A percentile compares a stretch with the other conserved stretches of the same genome.
Conservation (phyloP, 2,888 invertebrate species). For the Sericinus montela region DNA sequence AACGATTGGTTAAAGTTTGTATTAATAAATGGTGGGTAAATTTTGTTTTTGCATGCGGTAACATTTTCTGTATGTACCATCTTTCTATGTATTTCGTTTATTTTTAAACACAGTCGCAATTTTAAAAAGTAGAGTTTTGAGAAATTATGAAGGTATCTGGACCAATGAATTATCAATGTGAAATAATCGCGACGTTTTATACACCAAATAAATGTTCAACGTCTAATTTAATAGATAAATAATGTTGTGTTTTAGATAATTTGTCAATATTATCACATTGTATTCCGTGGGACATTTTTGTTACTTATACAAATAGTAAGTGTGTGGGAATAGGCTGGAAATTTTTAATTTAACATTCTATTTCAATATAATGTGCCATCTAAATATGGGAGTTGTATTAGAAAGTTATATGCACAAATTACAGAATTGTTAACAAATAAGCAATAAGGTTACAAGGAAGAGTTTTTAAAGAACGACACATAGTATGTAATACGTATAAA, state of each 20-base stretch:
- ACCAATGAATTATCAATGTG: constrained; percentile 41
- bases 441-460: no score
- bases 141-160: constrained; percentile 32
- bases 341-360: no score
- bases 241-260: constrained; percentile 26
- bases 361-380: no score
- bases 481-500: not conserved
- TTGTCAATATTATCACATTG: not conserved
- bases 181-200: no score
- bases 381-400: no score
- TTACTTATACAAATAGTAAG: no score
- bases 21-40: not conserved
- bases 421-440: no score
- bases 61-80: not conserved
- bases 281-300: not conserved
- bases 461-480: no score
- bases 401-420: no score
- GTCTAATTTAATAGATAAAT: constrained; percentile 39
- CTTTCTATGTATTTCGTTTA: constrained; percentile 1
- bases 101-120: not conserved
- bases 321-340: no score
- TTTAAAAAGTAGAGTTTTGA: not conserved
- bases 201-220: constrained; percentile 26
- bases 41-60: not conserved
- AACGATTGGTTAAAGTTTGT: not conserved